Conservation (phyloP, 2,113 vertebrate genomes). For the Tursiops truncatus region DNA sequence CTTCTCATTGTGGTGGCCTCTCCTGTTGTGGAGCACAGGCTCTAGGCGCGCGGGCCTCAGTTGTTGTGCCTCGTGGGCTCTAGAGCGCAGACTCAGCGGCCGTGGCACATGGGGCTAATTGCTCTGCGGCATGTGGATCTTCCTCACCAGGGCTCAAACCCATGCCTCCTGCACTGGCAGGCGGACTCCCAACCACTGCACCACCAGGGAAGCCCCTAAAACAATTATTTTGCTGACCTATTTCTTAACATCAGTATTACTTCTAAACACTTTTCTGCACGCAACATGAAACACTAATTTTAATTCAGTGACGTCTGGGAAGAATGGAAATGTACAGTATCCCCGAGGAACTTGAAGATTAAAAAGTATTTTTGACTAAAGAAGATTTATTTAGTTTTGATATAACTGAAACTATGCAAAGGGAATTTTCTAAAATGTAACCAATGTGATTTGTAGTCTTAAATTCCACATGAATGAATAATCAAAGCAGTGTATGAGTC, state of each 20-base stretch:
- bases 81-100: too few relatives aligned
- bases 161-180: too few relatives aligned
- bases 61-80: too few relatives aligned
- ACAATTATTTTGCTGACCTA: constrained; percentile 3
- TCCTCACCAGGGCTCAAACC: too few relatives aligned
- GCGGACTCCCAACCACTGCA: too few relatives aligned
- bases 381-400: constrained; percentile 69
- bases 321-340: constrained; percentile 46
- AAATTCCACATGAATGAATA: constrained; percentile 70
- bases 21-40: too few relatives aligned
- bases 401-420: constrained; percentile 55
- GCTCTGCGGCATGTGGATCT: too few relatives aligned
- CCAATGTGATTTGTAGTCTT: constrained; percentile 64
- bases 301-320: constrained; percentile 52
- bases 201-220: not conserved
- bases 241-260: not conserved
- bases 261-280: constrained; percentile 45
- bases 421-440: constrained; percentile 63
- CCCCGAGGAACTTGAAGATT: constrained; percentile 56
- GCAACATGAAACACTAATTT: constrained; percentile 42
- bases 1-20: too few relatives aligned
- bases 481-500: constrained; percentile 60
- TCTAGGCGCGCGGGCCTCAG: too few relatives aligned
- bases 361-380: constrained; percentile 60
- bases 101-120: too few relatives aligned